Percentiles rank a stretch among this genome's conserved stretches.
phyloP scores from a whole-genome alignment of 2,888 invertebrate genomes.

The Agapetus fuscipes region DNA sequence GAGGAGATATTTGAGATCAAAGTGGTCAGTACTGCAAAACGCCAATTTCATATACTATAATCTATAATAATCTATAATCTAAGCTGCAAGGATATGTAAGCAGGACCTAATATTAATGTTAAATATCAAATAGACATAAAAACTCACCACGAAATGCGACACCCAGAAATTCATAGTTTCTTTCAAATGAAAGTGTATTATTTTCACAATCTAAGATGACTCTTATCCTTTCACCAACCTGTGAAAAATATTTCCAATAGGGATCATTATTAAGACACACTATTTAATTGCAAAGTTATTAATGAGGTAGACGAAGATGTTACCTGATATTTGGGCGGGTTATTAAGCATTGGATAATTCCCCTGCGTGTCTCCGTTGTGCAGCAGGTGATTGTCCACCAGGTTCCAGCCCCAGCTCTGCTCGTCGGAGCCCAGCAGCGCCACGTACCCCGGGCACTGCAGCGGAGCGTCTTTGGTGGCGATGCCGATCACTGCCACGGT shows the following conservation, averaged over 20 bases:
- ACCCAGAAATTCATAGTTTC: slow-evolving; percentile 96
- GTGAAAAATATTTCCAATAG: slow-evolving; percentile 24
- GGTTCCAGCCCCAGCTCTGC: slow-evolving; percentile 99
- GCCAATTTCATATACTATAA: no score
- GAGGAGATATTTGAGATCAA: no score
- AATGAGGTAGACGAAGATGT: no score
- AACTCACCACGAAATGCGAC: slow-evolving; percentile 93
- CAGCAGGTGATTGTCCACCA: slow-evolving; percentile 92
- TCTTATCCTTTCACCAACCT: slow-evolving; percentile 95
- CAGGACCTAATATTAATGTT: not conserved
- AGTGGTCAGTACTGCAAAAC: no score
- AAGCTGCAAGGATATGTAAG: no score
- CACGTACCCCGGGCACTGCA: slow-evolving; percentile 93
- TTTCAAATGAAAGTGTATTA: slow-evolving; percentile 93
- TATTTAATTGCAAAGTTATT: not conserved
- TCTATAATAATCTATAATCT: no score
- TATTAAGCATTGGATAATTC: slow-evolving; percentile 87
- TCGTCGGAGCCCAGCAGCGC: slow-evolving; percentile 91
- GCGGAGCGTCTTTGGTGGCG: slow-evolving; percentile 85
- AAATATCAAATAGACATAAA: not conserved
- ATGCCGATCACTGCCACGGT: slow-evolving; percentile 97
- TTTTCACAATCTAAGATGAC: slow-evolving; percentile 98
- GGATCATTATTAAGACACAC: no score
- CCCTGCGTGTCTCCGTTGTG: slow-evolving; percentile 95
- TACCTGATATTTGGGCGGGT: slow-evolving; percentile 96